These are phyloP conservation scores for Etheostoma perlongum DNA, from an alignment of 2,797 vertebrate species.

Conservation along the genomic window DNA sequence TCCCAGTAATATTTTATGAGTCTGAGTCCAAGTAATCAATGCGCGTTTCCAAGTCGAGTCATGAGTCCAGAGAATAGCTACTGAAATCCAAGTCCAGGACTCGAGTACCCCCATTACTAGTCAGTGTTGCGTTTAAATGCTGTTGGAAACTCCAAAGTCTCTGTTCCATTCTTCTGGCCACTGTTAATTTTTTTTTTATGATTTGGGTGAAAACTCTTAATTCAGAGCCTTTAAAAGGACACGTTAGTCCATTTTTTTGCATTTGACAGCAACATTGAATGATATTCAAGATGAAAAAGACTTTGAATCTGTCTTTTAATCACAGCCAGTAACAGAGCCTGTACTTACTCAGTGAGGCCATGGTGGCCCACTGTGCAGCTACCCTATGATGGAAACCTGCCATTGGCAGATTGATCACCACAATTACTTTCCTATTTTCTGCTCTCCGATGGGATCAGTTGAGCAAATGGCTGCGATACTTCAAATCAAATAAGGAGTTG, in stretches of 20 bases:
- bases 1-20: too few relatives aligned
- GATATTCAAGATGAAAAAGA: constrained; percentile 17
- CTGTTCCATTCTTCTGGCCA: not conserved
- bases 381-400: constrained; percentile 62
- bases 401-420: constrained; percentile 62
- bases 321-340: constrained; percentile 27
- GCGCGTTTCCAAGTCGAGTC: too few relatives aligned
- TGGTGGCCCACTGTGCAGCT: constrained; percentile 25
- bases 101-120: too few relatives aligned
- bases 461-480: constrained; percentile 56
- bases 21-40: too few relatives aligned
- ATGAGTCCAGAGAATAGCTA: too few relatives aligned
- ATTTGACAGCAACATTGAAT: constrained; percentile 32
- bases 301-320: constrained; percentile 15
- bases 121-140: not conserved
- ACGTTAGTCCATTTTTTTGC: not conserved
- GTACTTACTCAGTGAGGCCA: constrained; percentile 15
- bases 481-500: constrained; percentile 48
- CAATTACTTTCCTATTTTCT: constrained; percentile 58
- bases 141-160: not conserved
- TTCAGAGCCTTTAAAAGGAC: not conserved
- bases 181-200: not conserved
- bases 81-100: too few relatives aligned
- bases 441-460: constrained; percentile 54
- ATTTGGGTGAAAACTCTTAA: constrained; percentile 5